Percentiles rank a stretch among this genome's conserved stretches.
phyloP scores from a whole-genome alignment of 2,113 vertebrate species.

The Noctilio leporinus region DNA sequence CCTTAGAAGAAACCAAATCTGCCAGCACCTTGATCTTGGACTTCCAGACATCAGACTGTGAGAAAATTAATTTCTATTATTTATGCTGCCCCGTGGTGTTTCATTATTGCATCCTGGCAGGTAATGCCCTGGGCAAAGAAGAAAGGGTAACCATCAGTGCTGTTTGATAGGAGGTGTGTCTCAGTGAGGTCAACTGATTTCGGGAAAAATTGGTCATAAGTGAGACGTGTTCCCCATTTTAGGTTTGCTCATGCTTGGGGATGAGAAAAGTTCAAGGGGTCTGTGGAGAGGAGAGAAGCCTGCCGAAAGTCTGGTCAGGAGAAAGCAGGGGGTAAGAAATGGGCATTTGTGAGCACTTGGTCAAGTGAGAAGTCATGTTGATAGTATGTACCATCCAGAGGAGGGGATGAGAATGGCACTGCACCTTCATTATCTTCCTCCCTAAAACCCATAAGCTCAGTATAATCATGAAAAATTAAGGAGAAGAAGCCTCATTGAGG shows the following conservation, averaged over 20 bases:
- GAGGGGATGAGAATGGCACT: neutral
- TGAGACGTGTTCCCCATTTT: rapidly evolving
- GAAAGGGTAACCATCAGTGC: neutral
- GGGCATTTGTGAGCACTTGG: too few species aligned
- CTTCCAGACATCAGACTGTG: neutral
- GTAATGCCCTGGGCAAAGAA: neutral
- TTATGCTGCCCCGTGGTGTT: neutral
- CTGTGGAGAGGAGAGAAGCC: neutral
- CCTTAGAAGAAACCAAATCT: neutral
- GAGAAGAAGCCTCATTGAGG: neutral
- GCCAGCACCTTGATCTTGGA: neutral
- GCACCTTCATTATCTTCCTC: neutral
- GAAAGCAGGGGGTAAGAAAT: neutral
- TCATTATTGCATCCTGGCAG: neutral
- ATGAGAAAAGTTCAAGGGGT: neutral
- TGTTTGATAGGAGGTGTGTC: neutral
- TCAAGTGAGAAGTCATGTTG: neutral
- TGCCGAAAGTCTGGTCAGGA: neutral
- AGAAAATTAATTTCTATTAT: neutral
- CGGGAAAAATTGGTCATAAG: neutral
- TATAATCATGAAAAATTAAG: neutral
- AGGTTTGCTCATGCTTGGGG: neutral
- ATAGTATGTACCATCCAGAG: neutral
- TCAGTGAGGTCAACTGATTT: neutral
- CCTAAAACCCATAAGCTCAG: neutral